A percentile compares a stretch with the other conserved stretches of the same genome.
phyloP scores from a whole-genome alignment of 2,888 invertebrate species.

The Volucella zonaria region DNA sequence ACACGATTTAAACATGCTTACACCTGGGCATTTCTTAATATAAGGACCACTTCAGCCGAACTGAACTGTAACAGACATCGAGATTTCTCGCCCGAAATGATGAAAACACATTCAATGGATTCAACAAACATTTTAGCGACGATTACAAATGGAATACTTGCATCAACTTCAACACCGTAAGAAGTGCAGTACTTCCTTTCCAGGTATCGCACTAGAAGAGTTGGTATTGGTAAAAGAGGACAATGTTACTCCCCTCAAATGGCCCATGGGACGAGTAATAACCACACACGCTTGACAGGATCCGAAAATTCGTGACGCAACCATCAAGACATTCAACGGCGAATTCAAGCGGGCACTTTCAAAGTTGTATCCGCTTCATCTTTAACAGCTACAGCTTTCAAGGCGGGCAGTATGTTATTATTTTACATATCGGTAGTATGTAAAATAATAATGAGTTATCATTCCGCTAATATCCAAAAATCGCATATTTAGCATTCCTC shows the following conservation, averaged over 20 bases:
- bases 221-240: neutral
- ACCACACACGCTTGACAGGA: neutral
- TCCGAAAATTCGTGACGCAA: no score
- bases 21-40: conserved; percentile 14
- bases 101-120: conserved; percentile 52
- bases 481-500: no score
- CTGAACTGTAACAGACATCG: conserved; percentile 24
- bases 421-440: neutral
- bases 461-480: no score
- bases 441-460: no score
- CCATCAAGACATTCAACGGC: neutral
- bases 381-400: conserved; percentile 30
- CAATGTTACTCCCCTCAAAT: no score
- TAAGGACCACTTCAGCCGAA: conserved; percentile 40
- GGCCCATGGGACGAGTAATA: neutral
- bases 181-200: neutral
- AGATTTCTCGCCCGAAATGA: conserved; percentile 11
- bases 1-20: neutral
- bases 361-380: neutral
- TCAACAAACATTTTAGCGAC: conserved; percentile 21
- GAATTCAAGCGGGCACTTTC: conserved; percentile 6
- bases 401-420: conserved; percentile 32
- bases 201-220: neutral
- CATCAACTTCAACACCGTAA: conserved; percentile 13
- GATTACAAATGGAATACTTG: conserved; percentile 7